Base-by-base conservation (phyloP, 2,113 vertebrate genomes). In the Meriones unguiculatus region DNA sequence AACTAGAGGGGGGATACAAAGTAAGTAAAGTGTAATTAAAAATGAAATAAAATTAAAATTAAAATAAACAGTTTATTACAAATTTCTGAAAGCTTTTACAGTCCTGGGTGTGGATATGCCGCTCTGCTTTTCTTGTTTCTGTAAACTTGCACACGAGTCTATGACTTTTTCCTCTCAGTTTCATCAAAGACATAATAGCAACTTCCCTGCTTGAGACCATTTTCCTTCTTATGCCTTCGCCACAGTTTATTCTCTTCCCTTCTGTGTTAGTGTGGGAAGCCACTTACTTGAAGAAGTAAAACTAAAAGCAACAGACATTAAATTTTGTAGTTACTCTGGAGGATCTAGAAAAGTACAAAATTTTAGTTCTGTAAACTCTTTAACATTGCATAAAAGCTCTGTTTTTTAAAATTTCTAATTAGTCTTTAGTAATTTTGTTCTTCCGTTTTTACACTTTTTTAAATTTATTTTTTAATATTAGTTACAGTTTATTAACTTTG, bases 351-450 rank as follows among this genome's bases (percentile, higher is more conserved):
- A 94, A 87, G 30, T 46, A 32, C 15, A 67, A 52, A 72, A 84
- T 65, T 96, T 84, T 86, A 78, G 25, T 82, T 93, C 69, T 62
- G 93, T 15, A 50, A 35, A 62, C 30, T 91, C 2, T 85, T 95
- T 96, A n/a, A 80, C 75, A 25, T 70, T 77, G 57, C 69, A 86
- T 35, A 59, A 89, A 93, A 97, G 70, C 65, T 25, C n/a, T 59
- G 14, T 30, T 93, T 96, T 20, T 46, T 46, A 46, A 46, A 46
- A 46, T 46, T 46, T 46, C 46, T 46, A 46, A 46, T 46, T 46
- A 46, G 46, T 46, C 46, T 46, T 46, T 46, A 46, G 46, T 46
- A 46, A 46, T 46, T 46, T 46, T 46, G 46, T 46, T 46, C 46
- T 46, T 46, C 46, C 46, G 0, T 46, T 46, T 46, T 46, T 46